Conservation (phyloP, 2,797 vertebrate genomes). For the Sphenopsis melanotis region DNA sequence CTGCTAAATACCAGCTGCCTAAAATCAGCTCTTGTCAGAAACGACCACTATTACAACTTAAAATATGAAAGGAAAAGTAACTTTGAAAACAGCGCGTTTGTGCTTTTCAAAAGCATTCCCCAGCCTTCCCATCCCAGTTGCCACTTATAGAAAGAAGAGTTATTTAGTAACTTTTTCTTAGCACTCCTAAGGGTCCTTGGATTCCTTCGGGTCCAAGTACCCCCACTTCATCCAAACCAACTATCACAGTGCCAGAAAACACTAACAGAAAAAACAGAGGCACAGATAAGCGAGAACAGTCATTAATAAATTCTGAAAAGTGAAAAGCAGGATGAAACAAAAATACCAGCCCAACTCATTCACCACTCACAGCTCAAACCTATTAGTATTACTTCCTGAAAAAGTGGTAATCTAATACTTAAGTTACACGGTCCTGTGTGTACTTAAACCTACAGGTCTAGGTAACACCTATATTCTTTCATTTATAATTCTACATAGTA, state of each 20-base stretch:
- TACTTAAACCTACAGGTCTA: constrained; percentile 60
- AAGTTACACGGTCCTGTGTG: constrained; percentile 55
- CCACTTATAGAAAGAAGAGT: neutral
- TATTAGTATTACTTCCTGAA: constrained; percentile 50
- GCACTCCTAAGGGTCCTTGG: neutral
- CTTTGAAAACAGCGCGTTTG: neutral
- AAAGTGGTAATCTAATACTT: constrained; percentile 66
- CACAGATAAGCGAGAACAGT: neutral
- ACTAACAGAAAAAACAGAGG: neutral
- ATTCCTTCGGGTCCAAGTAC: neutral
- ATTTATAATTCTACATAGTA: constrained; percentile 28
- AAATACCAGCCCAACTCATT: neutral
- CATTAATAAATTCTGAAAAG: neutral
- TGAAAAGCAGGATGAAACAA: constrained; percentile 24
- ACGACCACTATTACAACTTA: neutral
- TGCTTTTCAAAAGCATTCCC: neutral
- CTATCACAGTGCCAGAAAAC: neutral
- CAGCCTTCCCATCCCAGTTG: rapidly evolving
- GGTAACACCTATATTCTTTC: constrained; percentile 62
- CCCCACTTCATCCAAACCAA: neutral
- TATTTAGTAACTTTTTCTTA: neutral
- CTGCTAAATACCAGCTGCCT: neutral
- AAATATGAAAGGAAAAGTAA: neutral
- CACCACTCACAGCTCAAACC: neutral
- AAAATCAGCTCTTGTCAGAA: neutral